Percentiles rank a stretch among this genome's conserved stretches.
phyloP scores from a whole-genome alignment of 2,888 invertebrate species.

The Uloborus plumipes region DNA sequence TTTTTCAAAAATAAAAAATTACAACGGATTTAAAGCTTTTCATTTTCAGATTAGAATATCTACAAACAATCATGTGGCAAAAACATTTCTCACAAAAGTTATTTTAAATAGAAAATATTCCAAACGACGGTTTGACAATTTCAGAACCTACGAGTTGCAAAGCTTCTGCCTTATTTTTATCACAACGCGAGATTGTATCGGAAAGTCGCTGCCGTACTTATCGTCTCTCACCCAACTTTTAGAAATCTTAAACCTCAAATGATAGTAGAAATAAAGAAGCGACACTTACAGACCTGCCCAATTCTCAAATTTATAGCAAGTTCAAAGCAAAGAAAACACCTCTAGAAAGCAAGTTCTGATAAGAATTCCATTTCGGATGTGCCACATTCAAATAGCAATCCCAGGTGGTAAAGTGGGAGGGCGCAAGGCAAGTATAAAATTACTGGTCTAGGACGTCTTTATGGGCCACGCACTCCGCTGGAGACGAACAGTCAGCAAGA shows the following conservation, averaged over 20 bases:
- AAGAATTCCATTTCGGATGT: slow-evolving; percentile 38
- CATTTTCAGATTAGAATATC: too few species aligned
- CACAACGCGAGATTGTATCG: slow-evolving; percentile 9
- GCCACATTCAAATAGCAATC: slow-evolving; percentile 19
- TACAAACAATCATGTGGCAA: too few species aligned
- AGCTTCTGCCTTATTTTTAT: slow-evolving; percentile 15
- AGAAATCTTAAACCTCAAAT: slow-evolving; percentile 25
- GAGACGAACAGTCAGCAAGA: slow-evolving; percentile 12
- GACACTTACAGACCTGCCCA: not conserved
- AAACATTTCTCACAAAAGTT: too few species aligned
- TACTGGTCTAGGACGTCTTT: slow-evolving; percentile 17
- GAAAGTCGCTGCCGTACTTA: not conserved
- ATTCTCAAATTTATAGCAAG: slow-evolving; percentile 20
- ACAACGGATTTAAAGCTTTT: too few species aligned
- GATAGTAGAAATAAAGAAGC: slow-evolving; percentile 24
- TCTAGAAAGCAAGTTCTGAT: slow-evolving; percentile 24
- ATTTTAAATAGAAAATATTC: too few species aligned
- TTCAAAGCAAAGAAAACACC: slow-evolving; percentile 10
- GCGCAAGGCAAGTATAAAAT: slow-evolving; percentile 2
- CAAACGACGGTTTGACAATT: too few species aligned
- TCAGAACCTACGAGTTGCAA: not conserved
- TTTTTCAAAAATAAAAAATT: too few species aligned
- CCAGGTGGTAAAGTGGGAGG: slow-evolving; percentile 3
- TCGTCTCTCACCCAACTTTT: slow-evolving; percentile 28
- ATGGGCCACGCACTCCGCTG: slow-evolving; percentile 11